A percentile compares a stretch with the other conserved stretches of the same genome.
Conservation (phyloP, 2,888 invertebrate species). For the Melanargia galathea region DNA sequence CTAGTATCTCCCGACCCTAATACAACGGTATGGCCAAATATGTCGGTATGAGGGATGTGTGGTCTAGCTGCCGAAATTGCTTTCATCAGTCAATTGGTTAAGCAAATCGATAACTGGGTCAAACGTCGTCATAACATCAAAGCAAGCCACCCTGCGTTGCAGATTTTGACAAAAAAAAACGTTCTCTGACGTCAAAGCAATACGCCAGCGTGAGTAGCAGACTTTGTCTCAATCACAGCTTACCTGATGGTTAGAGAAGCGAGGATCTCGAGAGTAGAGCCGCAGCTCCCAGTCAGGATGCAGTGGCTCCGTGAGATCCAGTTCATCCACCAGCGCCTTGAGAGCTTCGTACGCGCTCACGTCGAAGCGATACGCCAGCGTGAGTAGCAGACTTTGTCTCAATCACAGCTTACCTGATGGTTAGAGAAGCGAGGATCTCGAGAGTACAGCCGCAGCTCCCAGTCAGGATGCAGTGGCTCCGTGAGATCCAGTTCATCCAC, state of each 20-base stretch:
- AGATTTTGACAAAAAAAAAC: too few species aligned
- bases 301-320: slow-evolving; percentile 80
- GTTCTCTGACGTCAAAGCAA: too few species aligned
- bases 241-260: slow-evolving; percentile 85
- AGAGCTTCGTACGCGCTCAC: slow-evolving; percentile 87
- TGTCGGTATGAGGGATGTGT: too few species aligned
- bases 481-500: slow-evolving; percentile 85
- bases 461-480: slow-evolving; percentile 84
- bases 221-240: not conserved
- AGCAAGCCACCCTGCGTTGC: too few species aligned
- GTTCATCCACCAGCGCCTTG: slow-evolving; percentile 87
- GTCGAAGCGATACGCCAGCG: not conserved
- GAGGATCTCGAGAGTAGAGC: slow-evolving; percentile 92
- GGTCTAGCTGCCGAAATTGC: too few species aligned
- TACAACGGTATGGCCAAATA: too few species aligned
- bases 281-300: slow-evolving; percentile 91
- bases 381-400: not conserved
- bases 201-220: not conserved
- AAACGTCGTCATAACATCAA: too few species aligned
- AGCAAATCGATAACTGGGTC: too few species aligned
- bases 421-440: slow-evolving; percentile 89
- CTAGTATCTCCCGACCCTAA: too few species aligned
- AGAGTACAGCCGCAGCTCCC: slow-evolving; percentile 95
- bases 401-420: slow-evolving; percentile 70
- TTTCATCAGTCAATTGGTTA: too few species aligned